A percentile compares a stretch with the other conserved stretches of the same genome.
Evolutionary conservation across 2,797 vertebrate genomes (phyloP).

Genomic region (Masticophis lateralis): DNA sequence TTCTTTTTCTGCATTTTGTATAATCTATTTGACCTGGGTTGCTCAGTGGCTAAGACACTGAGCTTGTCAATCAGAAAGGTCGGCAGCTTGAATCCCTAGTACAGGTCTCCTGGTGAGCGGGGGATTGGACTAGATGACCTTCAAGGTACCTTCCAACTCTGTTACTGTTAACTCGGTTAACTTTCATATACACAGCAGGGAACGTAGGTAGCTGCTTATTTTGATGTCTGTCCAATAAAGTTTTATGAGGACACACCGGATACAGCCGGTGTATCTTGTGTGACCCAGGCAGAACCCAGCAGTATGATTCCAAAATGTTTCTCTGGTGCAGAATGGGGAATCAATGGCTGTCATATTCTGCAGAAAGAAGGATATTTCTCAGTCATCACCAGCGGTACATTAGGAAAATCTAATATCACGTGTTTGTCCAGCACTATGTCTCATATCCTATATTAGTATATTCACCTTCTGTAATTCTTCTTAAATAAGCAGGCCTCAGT

Average conservation of each 20-base stretch:
- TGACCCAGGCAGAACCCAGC: not conserved
- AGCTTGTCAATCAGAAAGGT: too few relatives aligned
- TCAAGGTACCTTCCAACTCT: too few relatives aligned
- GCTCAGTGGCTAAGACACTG: too few relatives aligned
- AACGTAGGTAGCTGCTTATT: not conserved
- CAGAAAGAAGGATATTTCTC: not conserved
- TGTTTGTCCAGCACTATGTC: not conserved
- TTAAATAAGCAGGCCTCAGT: not conserved
- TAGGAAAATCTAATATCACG: not conserved
- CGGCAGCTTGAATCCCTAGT: too few relatives aligned
- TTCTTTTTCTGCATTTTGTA: not conserved
- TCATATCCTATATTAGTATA: not conserved
- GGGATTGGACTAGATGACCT: too few relatives aligned
- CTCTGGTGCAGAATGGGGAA: not conserved
- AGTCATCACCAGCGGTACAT: not conserved
- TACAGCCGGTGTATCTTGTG: not conserved
- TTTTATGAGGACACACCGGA: too few relatives aligned
- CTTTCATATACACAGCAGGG: not conserved
- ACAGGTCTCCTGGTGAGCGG: too few relatives aligned
- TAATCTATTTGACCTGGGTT: not conserved
- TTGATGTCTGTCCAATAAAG: not conserved
- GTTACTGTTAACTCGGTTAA: too few relatives aligned
- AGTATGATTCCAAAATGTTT: not conserved
- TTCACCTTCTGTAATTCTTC: not conserved
- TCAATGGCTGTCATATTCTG: not conserved